Evolutionary conservation across 1,140 invertebrate genomes (phyloP), one percentile per base, ranked within the genome.

Genomic region (Psix sp.): DNA sequence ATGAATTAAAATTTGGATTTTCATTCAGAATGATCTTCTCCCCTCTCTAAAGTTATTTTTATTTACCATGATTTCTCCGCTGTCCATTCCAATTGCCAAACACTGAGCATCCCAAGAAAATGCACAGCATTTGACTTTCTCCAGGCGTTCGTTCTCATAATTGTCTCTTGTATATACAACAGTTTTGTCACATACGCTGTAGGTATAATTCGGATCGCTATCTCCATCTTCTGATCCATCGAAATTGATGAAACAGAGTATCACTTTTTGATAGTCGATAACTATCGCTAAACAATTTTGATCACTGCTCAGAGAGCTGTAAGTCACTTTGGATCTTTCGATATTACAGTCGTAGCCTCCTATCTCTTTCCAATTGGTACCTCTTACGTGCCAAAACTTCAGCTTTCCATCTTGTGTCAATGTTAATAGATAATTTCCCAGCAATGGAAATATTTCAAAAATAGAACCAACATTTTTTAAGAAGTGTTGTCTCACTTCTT

Each of bases 51-150:
- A n/a, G n/a, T n/a, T 29, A 29, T 29, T 7, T 29, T 29, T 2
- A 24, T 48, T 85, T 76, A 87, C 86, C 39, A 40, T 68, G 75
- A 87, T 82, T n/a, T 75, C 35, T 56, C 86, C 86, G 21, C 63
- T 80, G 4, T 82, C 74, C 36, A 81, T 73, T 45, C 84, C 86
- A 18, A 86, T 33, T 3, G 86, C 84, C 13, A 86, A 63, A 54
- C 79, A 85, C 11, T 73, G 73, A 29, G 77, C 79, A 56, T 87
- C 70, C n/a, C 74, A 73, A 4, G 86, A 86, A 71, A 86, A 84
- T 36, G 80, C 66, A 46, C 83, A 85, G 40, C 66, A 83, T n/a
- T 74, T 81, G 6, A 81, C 15, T 36, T 73, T 76, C 0, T 75
- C 31, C 1, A 18, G 7, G 3, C 43, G 33, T 0, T 38, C 17